Base-by-base conservation (phyloP, 2,113 vertebrate genomes). In the Corydoras sp. region DNA sequence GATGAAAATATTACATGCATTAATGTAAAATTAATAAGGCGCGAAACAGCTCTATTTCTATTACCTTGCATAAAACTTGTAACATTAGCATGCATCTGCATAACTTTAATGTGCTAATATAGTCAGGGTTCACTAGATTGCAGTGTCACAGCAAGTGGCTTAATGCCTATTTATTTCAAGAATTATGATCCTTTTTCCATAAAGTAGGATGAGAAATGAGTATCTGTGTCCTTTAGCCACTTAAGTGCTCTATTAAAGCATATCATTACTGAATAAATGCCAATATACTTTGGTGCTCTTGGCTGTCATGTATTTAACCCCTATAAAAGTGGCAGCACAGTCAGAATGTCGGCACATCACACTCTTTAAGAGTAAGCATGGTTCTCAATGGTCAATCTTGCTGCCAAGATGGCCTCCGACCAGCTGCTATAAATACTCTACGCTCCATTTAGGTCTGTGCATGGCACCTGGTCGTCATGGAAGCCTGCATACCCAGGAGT, bases 61-160 rank as follows among this genome's bases (percentile, higher is more conserved):
- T 74, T 74, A 29, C 59, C 30, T 59, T 68, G 54, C 71, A 60
- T 72, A 55, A 63, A 71, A 51, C 56, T 60, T 50, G 56, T 6
- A 3, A 29, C 75, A 61, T 74, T 72, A 73, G 67, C 74, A 79
- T 70, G 71, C 43, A 68, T 72, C 49, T 71, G 60, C 69, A 72
- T 65, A 72, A 70, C 68, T 63, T 53, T 61, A 55, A 68, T 74
- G 74, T 68, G 43, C 5, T 68, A 64, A 61, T 74, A 64, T 29
- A 64, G 65, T 5, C 11, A 15, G 62, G 58, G 66, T 32, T 62
- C 43, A 55, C 10, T 49, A 63, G 51, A 54, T 18, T 32, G 15
- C 15, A 10, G 54, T 32, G 7, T 49, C 61, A 64, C 59, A 49
- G 30, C 32, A 18, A 74, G 13, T 43, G 49, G 10, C 32, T 66